Evolutionary conservation across 2,797 vertebrate species (phyloP), one percentile per base, ranked within the genome.

Genomic region (Gymnothorax javanicus): DNA sequence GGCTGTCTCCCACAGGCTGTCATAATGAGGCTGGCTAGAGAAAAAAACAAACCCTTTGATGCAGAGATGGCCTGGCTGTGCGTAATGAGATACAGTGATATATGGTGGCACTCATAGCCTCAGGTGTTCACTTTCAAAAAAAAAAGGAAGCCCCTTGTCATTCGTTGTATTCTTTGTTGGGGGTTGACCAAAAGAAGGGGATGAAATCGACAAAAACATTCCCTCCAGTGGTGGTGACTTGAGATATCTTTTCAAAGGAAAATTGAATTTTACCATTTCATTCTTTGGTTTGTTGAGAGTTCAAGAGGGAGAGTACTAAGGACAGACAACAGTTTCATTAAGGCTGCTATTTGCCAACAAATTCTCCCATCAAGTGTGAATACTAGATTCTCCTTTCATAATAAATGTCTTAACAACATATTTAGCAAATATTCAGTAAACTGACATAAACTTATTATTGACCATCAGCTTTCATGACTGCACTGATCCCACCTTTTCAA

Each of bases 31-130:
- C 50, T 33, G 64, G 20, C 33, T 69, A 25, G 83, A 50, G 64
- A 71, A 59, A 83, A 71, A 60, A 82, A n/a, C n/a, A 84, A 60
- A 3, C 50, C 52, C 84, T 85, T 57, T 85, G 59, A 71, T 85
- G 84, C 58, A 27, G 57, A 58, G 33, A 77, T 58, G 27, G 73
- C 11, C 69, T 27, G 33, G 9, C 52, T 60, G 56, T 12, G 15
- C n/a, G 52, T 52, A 84, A 84, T 62, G 59, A 75, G 50, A n/a
- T 56, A 27, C n/a, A 57, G 62, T 33, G 69, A 69, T 85, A 54
- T 75, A 77, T 75, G 54, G 52, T 25, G n/a, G 82, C 27, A 33
- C 27, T 33, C 56, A 83, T 25, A 83, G n/a, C 82, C 43, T 58
- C 82, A 83, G 82, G 82, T 83, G 56, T 27, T 57, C 56, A 59